Evolutionary conservation across 2,113 vertebrate species (phyloP), one percentile per base, ranked within the genome.

Genomic region (Anser cygnoides): DNA sequence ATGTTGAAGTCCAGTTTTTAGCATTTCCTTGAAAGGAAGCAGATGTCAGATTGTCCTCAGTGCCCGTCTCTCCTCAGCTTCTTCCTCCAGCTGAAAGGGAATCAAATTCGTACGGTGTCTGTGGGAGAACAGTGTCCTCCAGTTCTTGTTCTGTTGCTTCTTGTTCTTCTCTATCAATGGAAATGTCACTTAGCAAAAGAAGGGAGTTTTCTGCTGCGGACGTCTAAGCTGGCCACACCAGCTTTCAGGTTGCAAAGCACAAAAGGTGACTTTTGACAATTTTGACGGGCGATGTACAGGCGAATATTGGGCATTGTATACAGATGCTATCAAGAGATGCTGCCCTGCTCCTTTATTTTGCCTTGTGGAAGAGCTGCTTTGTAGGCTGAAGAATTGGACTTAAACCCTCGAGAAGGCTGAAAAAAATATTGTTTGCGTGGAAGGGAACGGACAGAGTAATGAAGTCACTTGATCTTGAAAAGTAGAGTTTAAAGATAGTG

Each of bases 121-220:
- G 23, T 92, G 35, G 55, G 3, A 63, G 73, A 87, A 31, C 33
- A 55, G 0, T 29, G 14, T 52, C 17, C 66, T 71, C 50, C 17
- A 21, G 11, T 67, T 83, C 44, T 58, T 52, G 9, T 52, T 78
- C 18, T 73, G 21, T 58, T 7, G 12, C 57, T 58, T 58, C 10
- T 57, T 57, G 57, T 58, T 33, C 39, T 37, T 0, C 0, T 1
- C 1, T 50, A 26, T 14, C 10, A 22, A 4, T 39, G 37, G n/a
- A 78, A 74, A 46, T 59, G 35, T 50, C 25, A 11, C 41, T 57
- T 49, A 15, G 9, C n/a, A 72, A 61, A 66, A 57, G 16, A 37
- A 63, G 65, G 78, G 25, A 19, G 39, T 11, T 84, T 76, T 87
- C 19, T 57, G 19, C 41, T 84, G n/a, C 33, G 73, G n/a, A 11